A percentile compares a stretch with the other conserved stretches of the same genome.
Conservation (phyloP, 2,888 invertebrate species). For the Mechanitis mazaeus region DNA sequence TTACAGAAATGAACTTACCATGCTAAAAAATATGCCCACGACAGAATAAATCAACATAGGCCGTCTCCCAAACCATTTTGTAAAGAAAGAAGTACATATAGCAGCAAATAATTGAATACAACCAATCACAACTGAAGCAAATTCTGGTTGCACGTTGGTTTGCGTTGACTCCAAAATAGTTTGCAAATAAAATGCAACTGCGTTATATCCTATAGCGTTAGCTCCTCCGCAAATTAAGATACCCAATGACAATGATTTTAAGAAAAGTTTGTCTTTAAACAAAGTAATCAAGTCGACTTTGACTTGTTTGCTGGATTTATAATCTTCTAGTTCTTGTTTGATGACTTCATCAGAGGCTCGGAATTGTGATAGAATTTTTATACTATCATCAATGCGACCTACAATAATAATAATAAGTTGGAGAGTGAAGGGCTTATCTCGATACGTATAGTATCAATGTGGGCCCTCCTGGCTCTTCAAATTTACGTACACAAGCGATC, state of each 20-base stretch:
- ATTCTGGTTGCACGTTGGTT: conserved; percentile 45
- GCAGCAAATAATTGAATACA: conserved; percentile 48
- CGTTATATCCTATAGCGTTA: conserved; percentile 48
- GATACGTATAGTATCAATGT: no score
- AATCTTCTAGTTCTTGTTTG: conserved; percentile 49
- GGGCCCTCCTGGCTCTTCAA: no score
- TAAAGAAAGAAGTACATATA: conserved; percentile 40
- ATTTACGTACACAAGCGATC: no score
- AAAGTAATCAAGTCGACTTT: conserved; percentile 29
- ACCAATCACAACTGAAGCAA: conserved; percentile 50
- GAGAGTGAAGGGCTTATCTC: no score
- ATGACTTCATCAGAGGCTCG: conserved; percentile 47
- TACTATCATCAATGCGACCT: conserved; percentile 47
- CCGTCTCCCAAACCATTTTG: conserved; percentile 46
- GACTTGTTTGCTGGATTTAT: conserved; percentile 28
- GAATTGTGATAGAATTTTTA: conserved; percentile 43
- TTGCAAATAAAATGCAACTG: conserved; percentile 51
- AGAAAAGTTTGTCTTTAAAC: conserved; percentile 34
- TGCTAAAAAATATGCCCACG: conserved; percentile 38
- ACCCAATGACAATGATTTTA: conserved; percentile 36
- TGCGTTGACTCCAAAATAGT: conserved; percentile 49
- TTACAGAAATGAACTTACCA: conserved; percentile 36
- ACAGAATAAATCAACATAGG: conserved; percentile 36
- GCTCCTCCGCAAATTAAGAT: conserved; percentile 32
- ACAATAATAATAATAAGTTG: conserved; percentile 14